Percentiles rank a stretch among this genome's conserved stretches.
Conservation (phyloP, 2,797 vertebrate genomes). For the Gallinago solitaria region DNA sequence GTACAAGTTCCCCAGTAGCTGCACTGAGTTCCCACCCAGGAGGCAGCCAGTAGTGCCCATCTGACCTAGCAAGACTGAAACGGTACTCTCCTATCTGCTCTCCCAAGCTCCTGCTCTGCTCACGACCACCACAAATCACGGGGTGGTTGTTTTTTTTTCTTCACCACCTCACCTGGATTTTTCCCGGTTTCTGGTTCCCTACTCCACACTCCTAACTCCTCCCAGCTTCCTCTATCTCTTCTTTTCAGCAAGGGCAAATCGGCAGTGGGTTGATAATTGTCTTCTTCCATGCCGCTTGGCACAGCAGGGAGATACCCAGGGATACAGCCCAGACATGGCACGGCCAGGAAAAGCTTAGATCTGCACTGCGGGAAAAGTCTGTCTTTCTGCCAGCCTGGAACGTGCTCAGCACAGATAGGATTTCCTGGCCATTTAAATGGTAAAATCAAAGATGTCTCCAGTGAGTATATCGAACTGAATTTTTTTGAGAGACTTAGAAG, state of each 20-base stretch:
- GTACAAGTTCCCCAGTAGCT: not conserved
- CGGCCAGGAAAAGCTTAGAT: not conserved
- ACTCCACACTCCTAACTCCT: not conserved
- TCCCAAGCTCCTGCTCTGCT: not conserved
- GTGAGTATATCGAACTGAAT: not conserved
- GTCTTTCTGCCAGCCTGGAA: not conserved
- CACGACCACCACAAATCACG: not conserved
- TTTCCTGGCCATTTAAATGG: not conserved
- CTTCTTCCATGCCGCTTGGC: not conserved
- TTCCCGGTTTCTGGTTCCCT: not conserved
- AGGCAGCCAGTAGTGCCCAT: not conserved
- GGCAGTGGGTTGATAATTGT: not conserved
- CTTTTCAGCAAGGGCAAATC: not conserved
- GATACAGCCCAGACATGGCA: not conserved
- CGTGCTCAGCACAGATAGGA: not conserved
- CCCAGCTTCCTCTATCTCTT: not conserved
- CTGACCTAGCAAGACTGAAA: not conserved
- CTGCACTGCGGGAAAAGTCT: not conserved
- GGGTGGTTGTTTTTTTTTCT: accelerated
- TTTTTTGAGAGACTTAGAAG: not conserved
- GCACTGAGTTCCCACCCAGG: accelerated
- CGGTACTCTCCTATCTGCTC: not conserved
- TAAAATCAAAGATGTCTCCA: not conserved
- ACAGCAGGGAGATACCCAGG: not conserved
- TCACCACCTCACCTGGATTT: not conserved